Percentiles rank a stretch among this genome's conserved stretches.
Evolutionary conservation across 2,113 vertebrate species (phyloP).

Genomic region (Vulpes ferrilata): DNA sequence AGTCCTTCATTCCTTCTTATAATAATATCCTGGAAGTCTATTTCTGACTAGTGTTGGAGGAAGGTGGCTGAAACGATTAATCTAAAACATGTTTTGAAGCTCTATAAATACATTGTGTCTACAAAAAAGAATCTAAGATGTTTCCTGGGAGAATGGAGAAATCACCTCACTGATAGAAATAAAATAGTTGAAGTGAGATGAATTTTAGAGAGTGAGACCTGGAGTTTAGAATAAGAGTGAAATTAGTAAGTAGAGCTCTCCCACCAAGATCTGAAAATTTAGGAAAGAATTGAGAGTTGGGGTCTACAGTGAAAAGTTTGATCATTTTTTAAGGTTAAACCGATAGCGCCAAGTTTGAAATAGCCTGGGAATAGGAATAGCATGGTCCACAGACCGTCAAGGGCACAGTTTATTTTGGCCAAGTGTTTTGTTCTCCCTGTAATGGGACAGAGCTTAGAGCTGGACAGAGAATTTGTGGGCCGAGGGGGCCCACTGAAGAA

Average conservation of each 20-base stretch:
- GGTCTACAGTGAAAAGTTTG: background rate
- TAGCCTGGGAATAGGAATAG: background rate
- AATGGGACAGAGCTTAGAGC: background rate
- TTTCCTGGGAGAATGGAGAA: background rate
- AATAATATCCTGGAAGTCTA: background rate
- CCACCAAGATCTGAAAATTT: background rate
- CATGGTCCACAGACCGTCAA: background rate
- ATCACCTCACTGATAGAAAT: background rate
- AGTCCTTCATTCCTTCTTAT: background rate
- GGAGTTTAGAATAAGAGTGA: background rate
- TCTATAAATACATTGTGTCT: background rate
- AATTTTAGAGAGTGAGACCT: background rate
- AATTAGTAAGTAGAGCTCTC: background rate
- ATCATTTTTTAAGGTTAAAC: background rate
- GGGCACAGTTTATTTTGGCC: background rate
- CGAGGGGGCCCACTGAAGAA: background rate
- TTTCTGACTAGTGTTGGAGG: background rate
- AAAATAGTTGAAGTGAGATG: constrained; percentile 3
- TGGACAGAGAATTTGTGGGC: background rate
- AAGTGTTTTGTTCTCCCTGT: background rate
- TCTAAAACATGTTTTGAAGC: background rate
- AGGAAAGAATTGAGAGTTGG: constrained; percentile 29
- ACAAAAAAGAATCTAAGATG: background rate
- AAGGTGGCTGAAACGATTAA: background rate
- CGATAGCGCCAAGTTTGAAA: background rate